These are phyloP conservation scores for Camponotus pennsylvanicus DNA, from an alignment of 1,140 invertebrate genomes.

Conservation along the genomic window DNA sequence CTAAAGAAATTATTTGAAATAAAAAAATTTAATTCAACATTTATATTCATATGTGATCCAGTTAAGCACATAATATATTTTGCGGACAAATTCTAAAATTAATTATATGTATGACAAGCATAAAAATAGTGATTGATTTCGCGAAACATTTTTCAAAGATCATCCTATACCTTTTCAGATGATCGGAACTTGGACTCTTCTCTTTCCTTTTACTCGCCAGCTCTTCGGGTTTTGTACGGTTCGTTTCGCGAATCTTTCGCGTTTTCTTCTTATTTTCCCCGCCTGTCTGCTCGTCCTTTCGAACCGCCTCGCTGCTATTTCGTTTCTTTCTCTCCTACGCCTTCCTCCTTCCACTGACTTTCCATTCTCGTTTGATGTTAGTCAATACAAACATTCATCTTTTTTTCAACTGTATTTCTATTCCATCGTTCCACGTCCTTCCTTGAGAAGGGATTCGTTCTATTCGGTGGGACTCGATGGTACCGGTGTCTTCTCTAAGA, in stretches of 20 bases:
- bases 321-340: conserved; percentile 22
- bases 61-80: not conserved
- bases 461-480: conserved; percentile 2
- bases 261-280: conserved; percentile 67
- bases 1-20: not conserved
- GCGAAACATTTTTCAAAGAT: conserved; percentile 65
- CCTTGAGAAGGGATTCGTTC: conserved; percentile 54
- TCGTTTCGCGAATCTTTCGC: conserved; percentile 62
- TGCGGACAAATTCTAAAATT: not conserved
- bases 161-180: conserved; percentile 67
- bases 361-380: conserved; percentile 29
- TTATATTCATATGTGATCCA: not conserved
- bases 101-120: not conserved
- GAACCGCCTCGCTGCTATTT: conserved; percentile 25
- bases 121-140: conserved; percentile 50
- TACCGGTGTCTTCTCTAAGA: conserved; percentile 9
- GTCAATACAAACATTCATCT: not conserved
- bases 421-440: conserved; percentile 58
- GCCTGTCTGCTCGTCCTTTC: conserved; percentile 41
- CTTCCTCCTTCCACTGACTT: conserved; percentile 27
- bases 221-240: conserved; percentile 71
- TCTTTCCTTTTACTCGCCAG: conserved; percentile 60
- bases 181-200: conserved; percentile 69
- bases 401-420: conserved; percentile 59
- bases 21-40: not conserved